Base-by-base conservation (phyloP, 2,113 vertebrate species). In the Camarhynchus parvulus region DNA sequence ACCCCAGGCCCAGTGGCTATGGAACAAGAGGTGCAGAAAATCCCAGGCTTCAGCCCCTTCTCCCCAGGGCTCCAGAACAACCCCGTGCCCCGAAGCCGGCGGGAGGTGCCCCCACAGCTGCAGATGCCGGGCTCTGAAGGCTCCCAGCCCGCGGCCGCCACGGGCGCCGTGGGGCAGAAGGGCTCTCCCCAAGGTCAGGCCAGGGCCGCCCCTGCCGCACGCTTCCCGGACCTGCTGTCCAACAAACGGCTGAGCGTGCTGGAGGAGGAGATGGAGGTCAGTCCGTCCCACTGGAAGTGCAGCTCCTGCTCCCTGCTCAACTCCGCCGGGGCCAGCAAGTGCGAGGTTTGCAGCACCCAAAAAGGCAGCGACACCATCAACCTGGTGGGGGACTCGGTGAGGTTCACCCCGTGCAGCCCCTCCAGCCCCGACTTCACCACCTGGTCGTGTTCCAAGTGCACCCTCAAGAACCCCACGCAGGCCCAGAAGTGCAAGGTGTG, bases 381-480 rank as follows among this genome's bases (percentile, higher is more conserved):
- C 77, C 95, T 99, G 46, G 96, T 98, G 1, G 99, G 99, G 1
- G 99, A 99, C 94, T 98, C 98, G 0, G 99, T 99, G 94, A 98
- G 99, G 30, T 99, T 99, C 93, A 99, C 99, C 2, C 99, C 99
- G 0, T 98, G 98, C 42, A 98, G 98, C 94, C 99, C 99, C 20
- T 99, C 99, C 66, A 99, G 99, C 95, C 99, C 99, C 0, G 99
- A 99, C 97, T 99, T 99, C 90, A 99, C 98, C 94, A 99, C 98
- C 37, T 99, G 99, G 99, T 97, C 98, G 1, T 99, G 99, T 33
- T 99, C 99, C 79, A 99, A 99, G 96, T 99, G 99, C 97, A 99
- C 99, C 4, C 97, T 99, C 73, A 98, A 98, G 82, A 99, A 99
- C 95, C 98, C 99, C 72, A 99, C 99, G 0, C 96, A 97, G 4